phyloP scores from a whole-genome alignment of 2,888 invertebrate genomes.

The Thelaira solivaga region DNA sequence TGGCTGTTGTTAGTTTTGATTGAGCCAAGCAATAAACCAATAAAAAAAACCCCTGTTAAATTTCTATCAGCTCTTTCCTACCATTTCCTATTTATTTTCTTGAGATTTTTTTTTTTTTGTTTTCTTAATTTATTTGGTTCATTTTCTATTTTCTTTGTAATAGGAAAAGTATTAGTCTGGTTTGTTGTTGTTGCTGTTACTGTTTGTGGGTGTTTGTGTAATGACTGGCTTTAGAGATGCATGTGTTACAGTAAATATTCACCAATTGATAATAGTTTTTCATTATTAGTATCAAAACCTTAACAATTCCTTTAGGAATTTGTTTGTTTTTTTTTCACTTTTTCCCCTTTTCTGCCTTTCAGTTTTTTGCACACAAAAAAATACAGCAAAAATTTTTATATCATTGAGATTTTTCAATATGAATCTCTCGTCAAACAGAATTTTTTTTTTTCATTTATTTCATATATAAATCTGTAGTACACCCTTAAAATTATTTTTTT shows the following conservation, averaged over 20 bases:
- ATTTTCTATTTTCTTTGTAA: conserved; percentile 11
- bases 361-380: conserved; percentile 7
- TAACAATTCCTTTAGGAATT: conserved; percentile 54
- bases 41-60: conserved; percentile 40
- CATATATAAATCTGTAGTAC: background rate
- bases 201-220: conserved; percentile 24
- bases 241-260: conserved; percentile 58
- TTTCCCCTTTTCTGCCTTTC: background rate
- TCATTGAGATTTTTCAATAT: conserved; percentile 18
- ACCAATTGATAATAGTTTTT: conserved; percentile 57
- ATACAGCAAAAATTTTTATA: conserved; percentile 16
- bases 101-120: conserved; percentile 11
- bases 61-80: conserved; percentile 18
- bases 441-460: conserved; percentile 7
- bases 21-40: conserved; percentile 48
- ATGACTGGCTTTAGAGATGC: conserved; percentile 45
- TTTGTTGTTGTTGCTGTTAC: conserved; percentile 8
- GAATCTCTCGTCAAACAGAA: conserved; percentile 38
- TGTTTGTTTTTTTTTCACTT: conserved; percentile 15
- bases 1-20: conserved; percentile 20
- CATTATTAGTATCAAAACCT: conserved; percentile 56
- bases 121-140: no score
- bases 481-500: no score
- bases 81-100: conserved; percentile 11
- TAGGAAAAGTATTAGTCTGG: conserved; percentile 42